Percentiles rank a stretch among this genome's conserved stretches.
Evolutionary conservation across 2,888 invertebrate genomes (phyloP).

Genomic region (Eudasyphora cyanicolor): DNA sequence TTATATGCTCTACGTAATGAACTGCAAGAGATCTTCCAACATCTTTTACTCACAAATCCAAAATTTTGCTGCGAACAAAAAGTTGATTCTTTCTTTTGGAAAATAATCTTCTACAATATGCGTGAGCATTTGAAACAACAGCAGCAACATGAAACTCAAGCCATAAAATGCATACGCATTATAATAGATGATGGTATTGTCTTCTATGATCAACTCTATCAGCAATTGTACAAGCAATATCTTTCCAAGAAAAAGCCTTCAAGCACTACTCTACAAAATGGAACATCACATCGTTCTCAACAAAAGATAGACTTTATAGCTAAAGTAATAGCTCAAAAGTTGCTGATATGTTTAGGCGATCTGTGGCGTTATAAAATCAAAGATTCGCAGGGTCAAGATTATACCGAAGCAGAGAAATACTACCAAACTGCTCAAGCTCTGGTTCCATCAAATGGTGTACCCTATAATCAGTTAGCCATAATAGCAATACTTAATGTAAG

Average conservation of each 20-base stretch:
- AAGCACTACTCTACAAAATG: conserved; percentile 70
- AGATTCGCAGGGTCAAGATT: conserved; percentile 73
- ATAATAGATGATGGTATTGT: conserved; percentile 88
- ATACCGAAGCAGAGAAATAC: conserved; percentile 86
- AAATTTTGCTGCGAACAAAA: conserved; percentile 93
- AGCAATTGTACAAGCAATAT: conserved; percentile 87
- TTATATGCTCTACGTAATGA: conserved; percentile 83
- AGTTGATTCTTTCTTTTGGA: conserved; percentile 95
- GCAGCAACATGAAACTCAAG: conserved; percentile 81
- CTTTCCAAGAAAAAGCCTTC: conserved; percentile 73
- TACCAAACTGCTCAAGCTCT: conserved; percentile 96
- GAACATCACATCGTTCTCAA: conserved; percentile 51
- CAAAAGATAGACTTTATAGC: conserved; percentile 85
- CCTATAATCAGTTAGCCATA: conserved; percentile 96
- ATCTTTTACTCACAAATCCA: conserved; percentile 87
- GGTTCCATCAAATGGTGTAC: conserved; percentile 96
- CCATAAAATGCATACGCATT: conserved; percentile 82
- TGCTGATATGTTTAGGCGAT: conserved; percentile 94
- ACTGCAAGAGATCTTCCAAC: conserved; percentile 85
- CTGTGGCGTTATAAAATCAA: conserved; percentile 94
- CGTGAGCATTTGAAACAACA: conserved; percentile 89
- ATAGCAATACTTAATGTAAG: conserved; percentile 85
- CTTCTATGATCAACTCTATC: conserved; percentile 89
- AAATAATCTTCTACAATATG: conserved; percentile 92
- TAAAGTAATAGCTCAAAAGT: conserved; percentile 91